Evolutionary conservation across 2,797 vertebrate species (phyloP).

Genomic region (Peromyscus aztecus): DNA sequence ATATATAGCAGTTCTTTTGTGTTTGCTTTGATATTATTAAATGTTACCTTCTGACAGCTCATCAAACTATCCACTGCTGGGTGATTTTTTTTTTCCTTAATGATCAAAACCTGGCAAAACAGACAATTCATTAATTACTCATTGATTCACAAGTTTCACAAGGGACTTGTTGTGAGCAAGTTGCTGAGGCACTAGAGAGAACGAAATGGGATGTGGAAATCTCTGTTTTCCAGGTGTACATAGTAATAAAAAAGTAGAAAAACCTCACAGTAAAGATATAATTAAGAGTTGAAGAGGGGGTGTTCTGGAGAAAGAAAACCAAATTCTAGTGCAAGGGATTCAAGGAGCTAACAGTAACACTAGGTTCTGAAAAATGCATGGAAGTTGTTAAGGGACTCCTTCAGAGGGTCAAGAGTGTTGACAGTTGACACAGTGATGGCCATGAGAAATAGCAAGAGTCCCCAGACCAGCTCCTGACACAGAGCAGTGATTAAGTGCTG

Average conservation of each 20-base stretch:
- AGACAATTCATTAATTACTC: neutral
- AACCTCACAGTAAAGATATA: neutral
- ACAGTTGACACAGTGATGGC: neutral
- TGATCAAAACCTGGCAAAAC: neutral
- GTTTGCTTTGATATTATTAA: constrained; percentile 5
- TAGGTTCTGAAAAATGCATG: neutral
- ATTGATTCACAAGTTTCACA: neutral
- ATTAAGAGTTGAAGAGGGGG: neutral
- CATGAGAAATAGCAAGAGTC: neutral
- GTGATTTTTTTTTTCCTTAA: neutral
- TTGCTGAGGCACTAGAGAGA: neutral
- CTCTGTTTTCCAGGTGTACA: neutral
- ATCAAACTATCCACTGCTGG: neutral
- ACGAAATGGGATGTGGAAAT: neutral
- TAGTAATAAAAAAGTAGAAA: neutral
- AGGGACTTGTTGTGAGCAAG: neutral
- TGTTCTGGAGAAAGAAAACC: neutral
- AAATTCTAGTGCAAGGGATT: neutral
- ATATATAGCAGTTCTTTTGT: neutral
- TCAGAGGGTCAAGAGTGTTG: neutral
- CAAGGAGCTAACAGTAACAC: neutral
- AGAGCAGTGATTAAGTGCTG: neutral
- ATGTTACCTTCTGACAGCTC: neutral
- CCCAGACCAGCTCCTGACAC: neutral
- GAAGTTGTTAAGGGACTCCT: neutral